These are phyloP conservation scores for Cylindroiulus punctatus DNA, from an alignment of 2,888 invertebrate genomes.

Conservation along the genomic window DNA sequence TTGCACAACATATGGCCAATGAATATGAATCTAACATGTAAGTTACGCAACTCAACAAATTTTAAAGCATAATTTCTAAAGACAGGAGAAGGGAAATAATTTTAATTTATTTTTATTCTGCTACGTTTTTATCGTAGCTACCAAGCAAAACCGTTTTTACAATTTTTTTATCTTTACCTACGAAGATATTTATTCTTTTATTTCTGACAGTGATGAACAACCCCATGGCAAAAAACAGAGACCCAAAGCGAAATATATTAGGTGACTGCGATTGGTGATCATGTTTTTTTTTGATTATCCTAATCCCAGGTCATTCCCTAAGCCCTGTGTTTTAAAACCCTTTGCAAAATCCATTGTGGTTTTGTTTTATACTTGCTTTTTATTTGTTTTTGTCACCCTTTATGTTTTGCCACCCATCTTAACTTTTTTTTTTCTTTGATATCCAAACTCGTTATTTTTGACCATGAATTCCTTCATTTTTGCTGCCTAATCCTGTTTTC, in stretches of 20 bases:
- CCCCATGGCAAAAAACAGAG: constrained; percentile 32
- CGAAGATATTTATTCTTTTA: constrained; percentile 48
- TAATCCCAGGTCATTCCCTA: background rate
- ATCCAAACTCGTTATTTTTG: background rate
- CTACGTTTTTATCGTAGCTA: background rate
- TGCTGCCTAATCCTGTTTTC: background rate
- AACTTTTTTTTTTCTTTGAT: background rate
- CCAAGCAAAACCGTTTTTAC: background rate
- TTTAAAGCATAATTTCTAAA: constrained; percentile 48
- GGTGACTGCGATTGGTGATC: constrained; percentile 48
- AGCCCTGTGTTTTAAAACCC: background rate
- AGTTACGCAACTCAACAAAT: constrained; percentile 67
- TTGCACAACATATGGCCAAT: constrained; percentile 81
- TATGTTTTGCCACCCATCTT: background rate
- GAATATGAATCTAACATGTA: constrained; percentile 85
- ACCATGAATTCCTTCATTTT: background rate
- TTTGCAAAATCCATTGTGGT: background rate
- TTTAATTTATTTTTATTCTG: background rate
- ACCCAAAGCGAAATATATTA: constrained; percentile 49
- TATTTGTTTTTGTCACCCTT: background rate
- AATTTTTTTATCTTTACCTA: background rate
- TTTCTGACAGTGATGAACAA: constrained; percentile 51
- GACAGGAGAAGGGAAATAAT: background rate
- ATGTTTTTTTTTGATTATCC: constrained; percentile 48
- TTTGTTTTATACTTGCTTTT: background rate